Evolutionary conservation across 2,113 vertebrate genomes (phyloP), one percentile per base, ranked within the genome.

Genomic region (Carlito syrichta): DNA sequence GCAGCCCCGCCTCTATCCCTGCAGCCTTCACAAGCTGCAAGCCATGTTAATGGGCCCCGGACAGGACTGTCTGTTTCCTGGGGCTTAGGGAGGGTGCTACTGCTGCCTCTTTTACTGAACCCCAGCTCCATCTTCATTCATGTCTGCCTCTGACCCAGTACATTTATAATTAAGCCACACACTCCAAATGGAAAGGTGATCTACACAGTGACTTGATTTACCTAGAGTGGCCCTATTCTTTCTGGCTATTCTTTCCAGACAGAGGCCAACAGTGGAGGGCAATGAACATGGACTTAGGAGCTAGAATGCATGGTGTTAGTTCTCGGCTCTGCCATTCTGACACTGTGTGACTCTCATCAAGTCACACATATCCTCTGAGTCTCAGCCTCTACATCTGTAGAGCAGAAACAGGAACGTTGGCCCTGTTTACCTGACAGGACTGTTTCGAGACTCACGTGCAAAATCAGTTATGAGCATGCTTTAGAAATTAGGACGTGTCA

Each of bases 11-110:
- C 14, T 17, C 14, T 16, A 17, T 84, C 25, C 0, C 8, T 4
- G 58, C n/a, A 73, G 35, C 12, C 74, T 95, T 87, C 56, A 62
- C 0, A 60, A 81, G 30, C n/a, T 30, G 35, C 25, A 25, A 88
- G 84, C 95, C 88, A 27, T 9, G 56, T 8, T 76, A 54, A 84
- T 63, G 94, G 91, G 27, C 52, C 50, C 62, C 5, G 63, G 89
- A 79, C 38, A 19, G 71, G 56, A 35, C 87, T 89, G 27, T 22
- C 20, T 58, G 3, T 22, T 73, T 45, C 20, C 20, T 14, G 8
- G n/a, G 25, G 14, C 9, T 19, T 19, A 32, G 40, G 35, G 20
- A n/a, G 40, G 35, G 52, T 16, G n/a, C 73, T 43, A 4, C 35
- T 8, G 23, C 17, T 35, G 11, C 40, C 83, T 7, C 1, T 40